Evolutionary conservation across 37 sponge, comb jelly and placozoan species (phyloP), one percentile per base, ranked within the genome.

Genomic region (Halisarca cf. caerulea): DNA sequence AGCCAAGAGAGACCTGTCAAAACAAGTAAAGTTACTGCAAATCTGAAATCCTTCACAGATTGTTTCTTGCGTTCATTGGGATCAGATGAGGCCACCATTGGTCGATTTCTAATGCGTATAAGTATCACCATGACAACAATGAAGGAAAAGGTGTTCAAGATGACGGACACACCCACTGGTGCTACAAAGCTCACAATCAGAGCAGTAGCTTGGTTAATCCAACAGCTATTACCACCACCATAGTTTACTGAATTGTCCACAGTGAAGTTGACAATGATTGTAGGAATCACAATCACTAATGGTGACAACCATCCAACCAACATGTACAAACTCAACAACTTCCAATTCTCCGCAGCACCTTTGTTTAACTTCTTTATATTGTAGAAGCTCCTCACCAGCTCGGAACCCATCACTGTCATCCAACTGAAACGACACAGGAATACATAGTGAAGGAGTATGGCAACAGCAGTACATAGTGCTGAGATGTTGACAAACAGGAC

Each of bases 1-100:
- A 86, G 24, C 90, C 90, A 90, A 18, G 86, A 85, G 32, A 85
- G 28, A 27, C 90, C 90, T 7, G 83, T 81, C 23, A 73, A 33
- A 20, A 40, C 37, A 28, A 83, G 78, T 0, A 86, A 24, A n/a
- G 87, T 79, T 1, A 78, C 0, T 6, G 30, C 36, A 14, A 83
- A 58, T 2, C 87, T 77, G 34, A 86, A 20, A 36, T 72, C 30
- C 51, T 47, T 47, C 51, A 6, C 6, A 20, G 64, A 61, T 23
- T 28, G 30, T 27, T 61, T 28, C 28, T 15, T 27, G 6, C 15
- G 64, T 61, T 23, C 64, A 20, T 61, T 61, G 30, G 64, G 64
- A 6, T 27, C 64, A 23, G 5, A 21, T 7, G 24, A 23, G 24
- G 20, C 23, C 15, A 5, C 30, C 28, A 61, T 27, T 61, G 64